Evolutionary conservation across 2,888 invertebrate genomes (phyloP).

Genomic region (Branchipolynoe longqiensis): DNA sequence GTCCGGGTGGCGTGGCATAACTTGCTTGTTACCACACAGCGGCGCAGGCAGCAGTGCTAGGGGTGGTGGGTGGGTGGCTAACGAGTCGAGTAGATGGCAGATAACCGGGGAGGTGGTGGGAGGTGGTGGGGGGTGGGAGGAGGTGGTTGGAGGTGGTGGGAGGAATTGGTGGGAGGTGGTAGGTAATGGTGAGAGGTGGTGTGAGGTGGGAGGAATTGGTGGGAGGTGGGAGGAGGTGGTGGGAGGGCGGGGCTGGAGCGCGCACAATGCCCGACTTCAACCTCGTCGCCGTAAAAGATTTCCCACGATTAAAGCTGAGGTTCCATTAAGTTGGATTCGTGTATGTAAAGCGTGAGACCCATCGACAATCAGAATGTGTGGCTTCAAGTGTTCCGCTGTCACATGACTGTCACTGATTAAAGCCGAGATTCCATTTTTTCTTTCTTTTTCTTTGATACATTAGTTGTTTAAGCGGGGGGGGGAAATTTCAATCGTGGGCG

Average conservation of each 20-base stretch:
- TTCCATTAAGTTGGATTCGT: too few relatives aligned
- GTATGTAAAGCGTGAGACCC: too few relatives aligned
- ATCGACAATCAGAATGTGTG: too few relatives aligned
- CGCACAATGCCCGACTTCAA: too few relatives aligned
- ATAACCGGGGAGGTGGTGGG: neutral
- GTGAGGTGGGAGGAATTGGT: neutral
- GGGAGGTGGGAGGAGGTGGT: neutral
- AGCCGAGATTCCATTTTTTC: too few relatives aligned
- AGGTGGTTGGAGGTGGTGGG: neutral
- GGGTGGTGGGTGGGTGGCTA: neutral
- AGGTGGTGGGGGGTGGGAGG: neutral
- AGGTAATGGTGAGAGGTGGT: neutral
- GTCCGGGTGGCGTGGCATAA: constrained; percentile 13
- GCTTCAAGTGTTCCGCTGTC: too few relatives aligned
- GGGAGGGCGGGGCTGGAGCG: neutral
- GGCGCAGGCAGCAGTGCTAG: neutral
- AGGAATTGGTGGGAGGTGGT: neutral
- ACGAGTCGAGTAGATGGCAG: neutral
- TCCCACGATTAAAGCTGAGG: too few relatives aligned
- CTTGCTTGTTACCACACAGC: constrained; percentile 42
- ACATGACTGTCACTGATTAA: too few relatives aligned
- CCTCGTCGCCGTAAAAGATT: too few relatives aligned
- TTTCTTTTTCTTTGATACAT: too few relatives aligned
- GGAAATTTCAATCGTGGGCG: too few relatives aligned
- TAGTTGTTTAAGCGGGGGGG: too few relatives aligned